Base-by-base conservation (phyloP, 2,113 vertebrate genomes). In the Pseudorasbora parva region DNA sequence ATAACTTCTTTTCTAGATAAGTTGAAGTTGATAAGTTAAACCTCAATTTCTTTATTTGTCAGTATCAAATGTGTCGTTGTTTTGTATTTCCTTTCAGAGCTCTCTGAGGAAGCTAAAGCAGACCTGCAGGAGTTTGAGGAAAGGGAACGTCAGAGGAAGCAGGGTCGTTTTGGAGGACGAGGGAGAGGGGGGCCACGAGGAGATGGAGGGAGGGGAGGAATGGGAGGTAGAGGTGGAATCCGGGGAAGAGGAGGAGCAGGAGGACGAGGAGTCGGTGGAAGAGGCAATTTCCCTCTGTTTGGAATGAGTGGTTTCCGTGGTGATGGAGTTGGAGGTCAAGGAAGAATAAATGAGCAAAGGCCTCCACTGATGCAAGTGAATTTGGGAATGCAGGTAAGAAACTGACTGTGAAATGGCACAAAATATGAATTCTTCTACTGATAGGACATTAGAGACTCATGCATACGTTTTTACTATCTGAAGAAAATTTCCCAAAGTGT, bases 31-130 rank as follows among this genome's bases (percentile, higher is more conserved):
- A n/a, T n/a, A n/a, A n/a, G n/a, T 81, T 19, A 78, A 75, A 1
- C 25, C 10, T 10, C 6, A 64, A 64, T 30, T 33, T 2, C 25
- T 64, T 64, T 6, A 62, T 30, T 30, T 30, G 25, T 62, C 25
- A 6, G 25, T 15, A 62, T 66, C 2, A 17, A 17, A 27, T 27
- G 19, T 64, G 33, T 66, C 62, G 54, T 3, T 84, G 49, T 78
- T 51, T 11, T 17, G 11, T 4, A 0, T 74, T 1, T 79, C 82
- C 0, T 86, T 78, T 87, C 87, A 99, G 98, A 99, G 84, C 96
- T 99, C 84, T 99, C 98, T 4, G 97, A 97, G 59, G 96, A 98
- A 91, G 98, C 98, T 85, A 98, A 99, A 88, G 96, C 96, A 19
- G 96, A 97, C 0, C 86, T 99, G 85, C 93, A 94, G 77, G 95